phyloP scores from a whole-genome alignment of 2,797 vertebrate species.

The Myoxocephalus aenaeus region DNA sequence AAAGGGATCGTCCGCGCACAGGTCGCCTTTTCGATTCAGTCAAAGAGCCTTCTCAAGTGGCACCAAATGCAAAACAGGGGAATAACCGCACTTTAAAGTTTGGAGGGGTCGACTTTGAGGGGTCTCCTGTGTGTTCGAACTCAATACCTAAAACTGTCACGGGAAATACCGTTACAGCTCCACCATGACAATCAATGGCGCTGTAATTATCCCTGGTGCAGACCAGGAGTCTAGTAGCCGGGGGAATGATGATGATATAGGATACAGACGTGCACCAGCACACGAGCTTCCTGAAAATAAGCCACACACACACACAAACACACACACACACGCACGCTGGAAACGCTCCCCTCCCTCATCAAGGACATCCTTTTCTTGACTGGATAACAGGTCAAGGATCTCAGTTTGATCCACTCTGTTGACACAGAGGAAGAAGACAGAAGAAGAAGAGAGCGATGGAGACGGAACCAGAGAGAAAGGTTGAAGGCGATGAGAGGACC shows the following conservation, averaged over 20 bases:
- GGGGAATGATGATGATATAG: constrained; percentile 55
- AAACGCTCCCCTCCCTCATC: constrained; percentile 3
- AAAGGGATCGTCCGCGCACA: constrained; percentile 42
- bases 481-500: constrained; percentile 73
- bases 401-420: constrained; percentile 38
- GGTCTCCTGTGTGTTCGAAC: constrained; percentile 58
- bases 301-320: too few species aligned
- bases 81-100: constrained; percentile 42
- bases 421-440: constrained; percentile 45
- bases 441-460: constrained; percentile 21
- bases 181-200: constrained; percentile 63
- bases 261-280: constrained; percentile 31
- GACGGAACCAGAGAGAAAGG: constrained; percentile 27
- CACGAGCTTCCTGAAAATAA: constrained; percentile 38
- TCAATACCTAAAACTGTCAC: constrained; percentile 55
- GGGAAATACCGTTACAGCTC: constrained; percentile 61
- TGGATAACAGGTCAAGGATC: constrained; percentile 46
- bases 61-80: constrained; percentile 50
- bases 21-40: constrained; percentile 33
- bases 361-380: constrained; percentile 40
- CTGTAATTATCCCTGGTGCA: constrained; percentile 64
- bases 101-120: constrained; percentile 17
- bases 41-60: constrained; percentile 24
- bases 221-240: constrained; percentile 37
- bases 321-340: neutral